A percentile compares a stretch with the other conserved stretches of the same genome.
Conservation (phyloP, 2,797 vertebrate species). For the Miichthys miiuy region DNA sequence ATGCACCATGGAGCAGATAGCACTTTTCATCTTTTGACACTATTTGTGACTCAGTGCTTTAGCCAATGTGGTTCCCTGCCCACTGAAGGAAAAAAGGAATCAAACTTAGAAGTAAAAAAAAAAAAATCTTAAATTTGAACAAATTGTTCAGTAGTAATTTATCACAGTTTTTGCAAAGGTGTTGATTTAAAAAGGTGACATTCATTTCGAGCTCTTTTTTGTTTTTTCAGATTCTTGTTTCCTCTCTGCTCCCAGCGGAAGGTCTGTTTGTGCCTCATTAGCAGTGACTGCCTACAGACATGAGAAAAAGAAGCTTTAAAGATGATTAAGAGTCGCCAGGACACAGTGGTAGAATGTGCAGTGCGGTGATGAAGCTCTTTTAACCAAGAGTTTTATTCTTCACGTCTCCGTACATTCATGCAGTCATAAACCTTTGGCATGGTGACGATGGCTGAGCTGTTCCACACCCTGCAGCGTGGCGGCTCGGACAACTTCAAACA, state of each 20-base stretch:
- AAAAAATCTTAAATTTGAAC: conserved; percentile 22
- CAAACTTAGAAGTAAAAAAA: background rate
- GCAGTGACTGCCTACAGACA: conserved; percentile 55
- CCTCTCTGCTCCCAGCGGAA: conserved; percentile 40
- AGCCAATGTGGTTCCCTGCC: conserved; percentile 25
- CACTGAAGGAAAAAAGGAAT: conserved; percentile 30
- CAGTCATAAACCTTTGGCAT: too few species aligned
- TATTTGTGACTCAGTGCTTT: conserved; percentile 33
- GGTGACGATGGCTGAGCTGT: background rate
- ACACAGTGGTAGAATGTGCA: background rate
- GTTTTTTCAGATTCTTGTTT: conserved; percentile 29
- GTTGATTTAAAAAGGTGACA: conserved; percentile 31
- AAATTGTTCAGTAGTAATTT: conserved; percentile 27
- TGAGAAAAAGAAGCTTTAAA: conserved; percentile 11
- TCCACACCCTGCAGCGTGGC: background rate
- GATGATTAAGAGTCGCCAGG: conserved; percentile 31
- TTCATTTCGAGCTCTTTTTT: conserved; percentile 45
- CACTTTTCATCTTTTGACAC: conserved; percentile 43
- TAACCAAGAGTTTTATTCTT: conserved; percentile 9
- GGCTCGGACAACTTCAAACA: conserved; percentile 3
- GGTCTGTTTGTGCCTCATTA: conserved; percentile 68
- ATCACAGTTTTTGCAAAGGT: conserved; percentile 9
- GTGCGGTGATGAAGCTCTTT: background rate
- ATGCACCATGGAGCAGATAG: conserved; percentile 35
- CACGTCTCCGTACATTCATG: too few species aligned